Base-by-base conservation (phyloP, 2,113 vertebrate genomes). In the Otis tarda region DNA sequence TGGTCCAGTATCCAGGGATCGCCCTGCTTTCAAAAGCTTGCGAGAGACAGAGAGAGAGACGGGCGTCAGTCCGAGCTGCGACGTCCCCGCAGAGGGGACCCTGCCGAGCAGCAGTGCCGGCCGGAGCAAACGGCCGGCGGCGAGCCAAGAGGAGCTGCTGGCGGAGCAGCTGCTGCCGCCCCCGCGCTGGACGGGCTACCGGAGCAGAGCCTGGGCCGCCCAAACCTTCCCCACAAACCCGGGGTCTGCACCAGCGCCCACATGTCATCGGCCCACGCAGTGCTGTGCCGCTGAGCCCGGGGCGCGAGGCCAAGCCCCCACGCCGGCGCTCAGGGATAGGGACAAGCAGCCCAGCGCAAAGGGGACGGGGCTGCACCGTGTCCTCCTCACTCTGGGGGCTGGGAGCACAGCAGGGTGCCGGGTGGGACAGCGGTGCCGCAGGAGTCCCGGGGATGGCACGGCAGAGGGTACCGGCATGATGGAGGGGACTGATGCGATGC, bases 1-100 rank as follows among this genome's bases (percentile, higher is more conserved):
- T 94, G 93, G 88, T 97, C 91, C 93, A 94, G 74, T 93, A 89
- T 95, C 96, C 95, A 95, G 94, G 93, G 88, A 96, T 97, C 57
- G 87, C 97, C 97, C 97, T 91, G 97, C 91, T 93, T 98, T 97
- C 94, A 95, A 97, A 98, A 98, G 98, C 98, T 98, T 96, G 80
- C 4, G 22, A 89, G 86, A 97, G 50, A 96, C 55, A 82, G 31
- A 80, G 27, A 35, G 9, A 35, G 30, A 81, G 11, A 81, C 9
- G 77, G 12, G 76, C 22, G 50, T 96, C 77, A 97, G 57, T 81
- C 10, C 5, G 15, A 95, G 75, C 1, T 7, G 89, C 0, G 1
- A 37, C 0, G 2, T 47, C 70, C 63, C 59, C 0, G 1, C 7
- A 0, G 80, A 61, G 83, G 77, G 23, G 55, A 67, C 64, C 71